phyloP scores from a whole-genome alignment of 2,888 invertebrate genomes.

The Raillietiella orientalis region DNA sequence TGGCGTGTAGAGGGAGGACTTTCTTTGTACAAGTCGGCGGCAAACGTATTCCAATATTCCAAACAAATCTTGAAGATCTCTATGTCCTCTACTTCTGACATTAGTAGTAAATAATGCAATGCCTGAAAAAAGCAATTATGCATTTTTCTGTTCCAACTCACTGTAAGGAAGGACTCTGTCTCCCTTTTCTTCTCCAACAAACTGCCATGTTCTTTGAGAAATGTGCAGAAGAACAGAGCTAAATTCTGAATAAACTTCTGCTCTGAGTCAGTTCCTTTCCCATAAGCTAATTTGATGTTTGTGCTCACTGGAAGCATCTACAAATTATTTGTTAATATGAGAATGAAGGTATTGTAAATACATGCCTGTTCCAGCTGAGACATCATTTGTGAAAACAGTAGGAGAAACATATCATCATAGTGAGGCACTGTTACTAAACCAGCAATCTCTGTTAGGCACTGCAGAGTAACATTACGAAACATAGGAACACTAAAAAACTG shows the following conservation, averaged over 20 bases:
- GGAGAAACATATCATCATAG: slow-evolving; percentile 73
- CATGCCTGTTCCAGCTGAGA: slow-evolving; percentile 38
- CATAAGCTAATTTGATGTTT: slow-evolving; percentile 77
- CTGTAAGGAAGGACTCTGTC: slow-evolving; percentile 32
- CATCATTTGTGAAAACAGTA: slow-evolving; percentile 70
- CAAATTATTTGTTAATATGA: slow-evolving; percentile 5
- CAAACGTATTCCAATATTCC: slow-evolving; percentile 89
- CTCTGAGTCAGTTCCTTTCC: slow-evolving; percentile 72
- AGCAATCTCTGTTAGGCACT: slow-evolving; percentile 94
- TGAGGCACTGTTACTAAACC: slow-evolving; percentile 46
- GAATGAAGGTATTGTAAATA: slow-evolving; percentile 3
- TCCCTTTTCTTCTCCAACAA: slow-evolving; percentile 50
- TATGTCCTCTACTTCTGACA: slow-evolving; percentile 93
- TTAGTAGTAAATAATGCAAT: slow-evolving; percentile 51
- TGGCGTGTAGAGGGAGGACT: no score
- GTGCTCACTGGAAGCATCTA: slow-evolving; percentile 62
- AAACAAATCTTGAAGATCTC: slow-evolving; percentile 99
- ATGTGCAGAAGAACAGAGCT: slow-evolving; percentile 84
- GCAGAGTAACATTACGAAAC: slow-evolving; percentile 89
- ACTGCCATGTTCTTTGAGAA: slow-evolving; percentile 76
- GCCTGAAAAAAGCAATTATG: slow-evolving; percentile 15
- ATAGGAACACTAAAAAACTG: slow-evolving; percentile 83
- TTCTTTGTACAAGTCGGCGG: slow-evolving; percentile 68
- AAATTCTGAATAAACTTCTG: slow-evolving; percentile 97
- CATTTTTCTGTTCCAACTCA: slow-evolving; percentile 6